Evolutionary conservation across 2,797 vertebrate genomes (phyloP).

Genomic region (Bradypodion ventrale): DNA sequence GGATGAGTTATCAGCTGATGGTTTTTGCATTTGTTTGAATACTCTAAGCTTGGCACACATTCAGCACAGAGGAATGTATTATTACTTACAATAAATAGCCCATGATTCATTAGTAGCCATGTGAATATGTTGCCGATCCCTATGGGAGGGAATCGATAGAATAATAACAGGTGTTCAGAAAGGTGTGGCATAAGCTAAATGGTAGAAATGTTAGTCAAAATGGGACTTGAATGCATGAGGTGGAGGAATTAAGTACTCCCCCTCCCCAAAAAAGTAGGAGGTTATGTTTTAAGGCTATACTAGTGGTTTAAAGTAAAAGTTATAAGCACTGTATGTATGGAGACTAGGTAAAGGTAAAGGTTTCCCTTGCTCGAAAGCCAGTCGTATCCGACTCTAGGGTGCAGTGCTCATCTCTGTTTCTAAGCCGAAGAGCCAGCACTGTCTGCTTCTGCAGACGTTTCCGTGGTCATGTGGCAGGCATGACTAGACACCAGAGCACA

Average conservation of each 20-base stretch:
- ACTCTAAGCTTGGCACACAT: neutral
- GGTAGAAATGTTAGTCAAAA: neutral
- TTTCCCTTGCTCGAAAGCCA: too few species aligned
- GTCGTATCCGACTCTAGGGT: too few species aligned
- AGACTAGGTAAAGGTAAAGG: too few species aligned
- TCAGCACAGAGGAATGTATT: neutral
- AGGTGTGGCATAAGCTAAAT: neutral
- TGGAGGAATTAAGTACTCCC: neutral
- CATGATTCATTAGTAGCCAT: neutral
- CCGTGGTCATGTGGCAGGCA: too few species aligned
- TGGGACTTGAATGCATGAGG: neutral
- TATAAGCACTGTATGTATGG: too few species aligned
- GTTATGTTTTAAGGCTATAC: too few species aligned
- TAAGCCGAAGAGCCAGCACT: too few species aligned
- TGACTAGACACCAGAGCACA: too few species aligned
- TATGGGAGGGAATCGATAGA: neutral
- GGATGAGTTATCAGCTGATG: neutral
- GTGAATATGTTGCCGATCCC: neutral
- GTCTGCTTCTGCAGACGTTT: too few species aligned
- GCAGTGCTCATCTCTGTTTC: too few species aligned
- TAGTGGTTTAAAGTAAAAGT: too few species aligned
- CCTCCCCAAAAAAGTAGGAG: too few species aligned
- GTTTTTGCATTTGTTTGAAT: neutral
- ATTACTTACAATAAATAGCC: neutral
- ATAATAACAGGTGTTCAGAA: neutral